These are phyloP conservation scores for Mythimna loreyi DNA, from an alignment of 2,888 invertebrate species.

Conservation along the genomic window DNA sequence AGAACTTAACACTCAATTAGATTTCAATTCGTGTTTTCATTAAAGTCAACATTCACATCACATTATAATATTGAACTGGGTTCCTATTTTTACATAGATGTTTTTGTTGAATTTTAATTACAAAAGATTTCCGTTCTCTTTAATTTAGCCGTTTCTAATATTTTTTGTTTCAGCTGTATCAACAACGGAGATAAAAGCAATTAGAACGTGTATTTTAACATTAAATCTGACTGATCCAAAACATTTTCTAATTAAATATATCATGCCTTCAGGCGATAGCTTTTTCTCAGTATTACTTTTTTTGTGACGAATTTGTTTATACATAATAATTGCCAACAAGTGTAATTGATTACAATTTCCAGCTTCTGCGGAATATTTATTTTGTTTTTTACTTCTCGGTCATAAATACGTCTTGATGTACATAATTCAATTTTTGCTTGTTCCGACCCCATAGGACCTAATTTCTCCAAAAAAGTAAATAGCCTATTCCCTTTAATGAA, in stretches of 20 bases:
- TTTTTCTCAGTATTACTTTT: neutral
- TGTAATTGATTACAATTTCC: conserved; percentile 3
- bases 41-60: too few species aligned
- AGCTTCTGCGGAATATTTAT: neutral
- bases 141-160: neutral
- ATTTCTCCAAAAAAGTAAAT: conserved; percentile 32
- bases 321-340: too few species aligned
- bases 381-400: neutral
- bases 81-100: too few species aligned
- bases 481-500: conserved; percentile 48
- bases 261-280: neutral
- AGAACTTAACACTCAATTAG: too few species aligned
- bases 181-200: neutral
- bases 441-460: neutral
- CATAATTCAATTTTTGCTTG: neutral
- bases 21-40: too few species aligned
- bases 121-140: neutral
- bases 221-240: conserved; percentile 1
- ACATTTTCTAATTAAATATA: neutral
- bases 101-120: neutral
- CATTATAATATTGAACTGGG: too few species aligned
- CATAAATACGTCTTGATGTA: neutral
- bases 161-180: neutral
- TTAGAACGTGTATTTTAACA: neutral
- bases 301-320: neutral